A percentile compares a stretch with the other conserved stretches of the same genome.
Evolutionary conservation across 2,113 vertebrate genomes (phyloP).

Genomic region (Pollachius pollachius): DNA sequence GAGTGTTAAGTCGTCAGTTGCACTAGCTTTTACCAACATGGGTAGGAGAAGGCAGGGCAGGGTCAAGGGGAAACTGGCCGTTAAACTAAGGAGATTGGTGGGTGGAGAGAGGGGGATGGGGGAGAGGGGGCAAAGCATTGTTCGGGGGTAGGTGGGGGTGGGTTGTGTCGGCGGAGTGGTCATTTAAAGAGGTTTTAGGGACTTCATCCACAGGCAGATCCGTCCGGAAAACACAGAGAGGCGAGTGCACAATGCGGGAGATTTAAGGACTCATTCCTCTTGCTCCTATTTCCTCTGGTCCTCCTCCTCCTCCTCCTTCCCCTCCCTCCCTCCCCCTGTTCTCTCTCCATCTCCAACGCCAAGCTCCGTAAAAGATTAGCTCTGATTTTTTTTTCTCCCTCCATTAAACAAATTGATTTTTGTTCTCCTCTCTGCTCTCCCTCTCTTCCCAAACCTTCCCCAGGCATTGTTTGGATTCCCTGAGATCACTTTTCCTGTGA

Average conservation of each 20-base stretch:
- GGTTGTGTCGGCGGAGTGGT: conserved; percentile 28
- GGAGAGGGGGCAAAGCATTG: conserved; percentile 17
- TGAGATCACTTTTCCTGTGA: conserved; percentile 34
- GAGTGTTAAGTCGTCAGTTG: conserved; percentile 5
- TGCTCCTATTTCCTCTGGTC: conserved; percentile 1
- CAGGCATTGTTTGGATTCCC: conserved; percentile 27
- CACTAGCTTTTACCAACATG: conserved; percentile 5
- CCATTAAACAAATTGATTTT: conserved; percentile 66
- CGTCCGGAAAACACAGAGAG: conserved; percentile 3
- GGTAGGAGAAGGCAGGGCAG: conserved; percentile 11
- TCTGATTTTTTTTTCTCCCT: conserved; percentile 32
- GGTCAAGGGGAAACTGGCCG: conserved; percentile 27
- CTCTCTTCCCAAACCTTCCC: background rate
- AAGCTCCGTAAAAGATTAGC: conserved; percentile 58
- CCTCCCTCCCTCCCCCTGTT: conserved; percentile 8
- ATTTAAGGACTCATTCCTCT: conserved; percentile 45
- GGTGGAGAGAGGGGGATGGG: background rate
- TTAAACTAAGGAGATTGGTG: conserved; percentile 29
- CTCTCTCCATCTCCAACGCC: conserved; percentile 17
- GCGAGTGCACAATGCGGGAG: conserved; percentile 27
- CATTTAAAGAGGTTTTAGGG: conserved; percentile 52
- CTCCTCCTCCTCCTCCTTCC: conserved; percentile 8
- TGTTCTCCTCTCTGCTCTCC: conserved; percentile 4
- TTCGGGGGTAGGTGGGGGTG: conserved; percentile 25
- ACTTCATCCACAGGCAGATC: conserved; percentile 35